A percentile compares a stretch with the other conserved stretches of the same genome.
Evolutionary conservation across 2,888 invertebrate genomes (phyloP).

Genomic region (Callyntrura guangdongensis): DNA sequence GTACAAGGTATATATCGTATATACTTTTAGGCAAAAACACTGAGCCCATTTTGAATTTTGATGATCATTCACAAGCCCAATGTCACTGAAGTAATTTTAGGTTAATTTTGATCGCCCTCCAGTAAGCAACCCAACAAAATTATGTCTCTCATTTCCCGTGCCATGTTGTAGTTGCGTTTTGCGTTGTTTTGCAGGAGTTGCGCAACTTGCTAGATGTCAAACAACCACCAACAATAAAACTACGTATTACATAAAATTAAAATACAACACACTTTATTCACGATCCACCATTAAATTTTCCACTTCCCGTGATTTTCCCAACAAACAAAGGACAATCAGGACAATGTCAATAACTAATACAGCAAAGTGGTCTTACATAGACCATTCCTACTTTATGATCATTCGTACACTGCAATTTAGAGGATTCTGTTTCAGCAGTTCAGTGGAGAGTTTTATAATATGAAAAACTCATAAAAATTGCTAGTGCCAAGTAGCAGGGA

Average conservation of each 20-base stretch:
- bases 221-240: not conserved
- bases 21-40: too few species aligned
- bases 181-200: not conserved
- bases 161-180: not conserved
- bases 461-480: too few species aligned
- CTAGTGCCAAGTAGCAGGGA: too few species aligned
- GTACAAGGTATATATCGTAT: too few species aligned
- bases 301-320: conserved; percentile 18
- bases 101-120: not conserved
- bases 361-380: not conserved
- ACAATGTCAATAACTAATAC: not conserved
- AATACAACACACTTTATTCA: conserved; percentile 19
- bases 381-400: too few species aligned
- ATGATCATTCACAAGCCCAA: conserved; percentile 38
- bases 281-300: conserved; percentile 36
- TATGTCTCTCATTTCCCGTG: conserved; percentile 23
- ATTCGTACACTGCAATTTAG: too few species aligned
- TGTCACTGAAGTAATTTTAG: conserved; percentile 10
- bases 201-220: not conserved
- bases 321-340: not conserved
- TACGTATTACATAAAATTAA: too few species aligned
- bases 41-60: not conserved
- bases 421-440: too few species aligned
- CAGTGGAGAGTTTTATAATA: too few species aligned
- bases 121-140: not conserved